Conservation (phyloP, 1,140 invertebrate genomes). For the Eurytemora carolleeae region DNA sequence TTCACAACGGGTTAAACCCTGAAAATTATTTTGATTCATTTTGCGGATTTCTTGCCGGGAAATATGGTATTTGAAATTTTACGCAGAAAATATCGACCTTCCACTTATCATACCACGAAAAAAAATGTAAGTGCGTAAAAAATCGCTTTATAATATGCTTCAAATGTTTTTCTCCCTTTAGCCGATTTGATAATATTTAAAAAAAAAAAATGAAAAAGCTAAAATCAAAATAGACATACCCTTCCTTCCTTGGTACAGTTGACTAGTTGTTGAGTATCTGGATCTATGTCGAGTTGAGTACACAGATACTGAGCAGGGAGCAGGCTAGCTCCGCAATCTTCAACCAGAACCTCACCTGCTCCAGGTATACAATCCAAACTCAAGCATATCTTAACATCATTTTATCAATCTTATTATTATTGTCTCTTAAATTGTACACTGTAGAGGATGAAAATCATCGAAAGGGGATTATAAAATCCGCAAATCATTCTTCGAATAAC, state of each 20-base stretch:
- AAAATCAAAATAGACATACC: constrained; percentile 22
- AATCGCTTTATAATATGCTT: no score
- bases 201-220: not conserved
- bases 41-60: no score
- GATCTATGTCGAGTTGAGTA: constrained; percentile 67
- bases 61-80: no score
- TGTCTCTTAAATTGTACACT: no score
- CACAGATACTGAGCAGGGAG: constrained; percentile 62
- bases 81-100: no score
- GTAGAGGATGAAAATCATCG: no score
- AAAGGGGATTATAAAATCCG: no score
- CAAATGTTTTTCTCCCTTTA: not conserved
- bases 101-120: no score
- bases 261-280: constrained; percentile 62
- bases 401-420: no score
- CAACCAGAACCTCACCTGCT: not conserved
- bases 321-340: not conserved
- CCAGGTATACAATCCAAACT: not conserved
- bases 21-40: constrained; percentile 41
- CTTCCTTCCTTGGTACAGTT: constrained; percentile 57
- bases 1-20: constrained; percentile 1
- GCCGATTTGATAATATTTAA: not conserved
- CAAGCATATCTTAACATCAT: no score
- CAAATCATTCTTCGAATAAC: no score
- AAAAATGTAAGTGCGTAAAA: no score